Evolutionary conservation across 2,113 vertebrate genomes (phyloP).

Genomic region (Trichechus manatus): DNA sequence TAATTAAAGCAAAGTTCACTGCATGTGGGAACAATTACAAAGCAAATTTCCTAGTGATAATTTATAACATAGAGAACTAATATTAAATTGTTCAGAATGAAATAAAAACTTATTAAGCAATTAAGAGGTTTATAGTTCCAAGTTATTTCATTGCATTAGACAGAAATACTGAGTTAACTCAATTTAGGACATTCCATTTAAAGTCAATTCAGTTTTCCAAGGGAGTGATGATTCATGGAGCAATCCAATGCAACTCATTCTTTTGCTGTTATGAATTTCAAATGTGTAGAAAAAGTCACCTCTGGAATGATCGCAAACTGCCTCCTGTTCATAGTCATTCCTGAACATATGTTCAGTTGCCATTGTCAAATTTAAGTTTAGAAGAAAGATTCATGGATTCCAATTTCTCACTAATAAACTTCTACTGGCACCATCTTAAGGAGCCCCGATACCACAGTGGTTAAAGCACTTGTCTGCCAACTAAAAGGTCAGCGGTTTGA

Average conservation of each 20-base stretch:
- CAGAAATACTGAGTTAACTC: neutral
- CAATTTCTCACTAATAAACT: neutral
- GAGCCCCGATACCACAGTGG: no score
- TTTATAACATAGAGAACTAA: conserved; percentile 13
- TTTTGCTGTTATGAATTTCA: conserved; percentile 66
- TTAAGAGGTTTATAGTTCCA: neutral
- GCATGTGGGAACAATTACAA: conserved; percentile 24
- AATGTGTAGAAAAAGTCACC: neutral
- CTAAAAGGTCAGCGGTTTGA: no score
- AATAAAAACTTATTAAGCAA: conserved; percentile 47
- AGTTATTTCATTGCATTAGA: neutral
- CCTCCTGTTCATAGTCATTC: neutral
- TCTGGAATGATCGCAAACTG: neutral
- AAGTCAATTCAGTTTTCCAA: neutral
- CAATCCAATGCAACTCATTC: neutral
- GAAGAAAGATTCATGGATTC: neutral
- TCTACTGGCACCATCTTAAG: neutral
- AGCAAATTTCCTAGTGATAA: conserved; percentile 33
- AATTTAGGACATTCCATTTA: neutral
- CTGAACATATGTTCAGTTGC: conserved; percentile 21
- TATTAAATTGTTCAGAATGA: conserved; percentile 44
- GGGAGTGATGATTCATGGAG: neutral
- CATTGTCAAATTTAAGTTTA: conserved; percentile 22
- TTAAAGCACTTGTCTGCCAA: no score
- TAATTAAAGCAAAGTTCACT: conserved; percentile 53